Conservation (phyloP, 1,140 invertebrate genomes). For the Drosophila carrolli region DNA sequence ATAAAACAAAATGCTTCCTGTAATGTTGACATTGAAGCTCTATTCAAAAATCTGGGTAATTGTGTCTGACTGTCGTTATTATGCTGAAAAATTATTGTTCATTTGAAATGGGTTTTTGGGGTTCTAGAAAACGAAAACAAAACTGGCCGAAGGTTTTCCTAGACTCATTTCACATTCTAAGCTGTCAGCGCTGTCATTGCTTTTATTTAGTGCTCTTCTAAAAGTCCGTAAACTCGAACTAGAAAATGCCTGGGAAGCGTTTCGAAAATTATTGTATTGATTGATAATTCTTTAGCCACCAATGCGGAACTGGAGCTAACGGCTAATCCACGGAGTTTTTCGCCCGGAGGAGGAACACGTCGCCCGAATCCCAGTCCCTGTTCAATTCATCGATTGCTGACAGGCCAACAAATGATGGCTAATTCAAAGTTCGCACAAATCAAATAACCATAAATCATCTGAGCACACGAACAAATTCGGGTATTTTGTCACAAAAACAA, state of each 20-base stretch:
- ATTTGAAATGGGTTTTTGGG: slow-evolving; percentile 48
- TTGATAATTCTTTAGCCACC: slow-evolving; percentile 51
- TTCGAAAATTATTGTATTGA: slow-evolving; percentile 6
- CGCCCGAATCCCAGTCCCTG: slow-evolving; percentile 37
- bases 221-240: slow-evolving; percentile 6
- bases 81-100: slow-evolving; percentile 64
- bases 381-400: slow-evolving; percentile 38
- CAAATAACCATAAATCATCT: slow-evolving; percentile 71
- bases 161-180: slow-evolving; percentile 68
- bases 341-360: slow-evolving; percentile 26
- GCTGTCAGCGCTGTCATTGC: slow-evolving; percentile 44
- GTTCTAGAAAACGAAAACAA: slow-evolving; percentile 64
- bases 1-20: slow-evolving; percentile 56
- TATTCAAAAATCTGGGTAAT: slow-evolving; percentile 71
- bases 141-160: slow-evolving; percentile 54
- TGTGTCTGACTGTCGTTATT: slow-evolving; percentile 53
- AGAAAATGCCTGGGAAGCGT: slow-evolving; percentile 17
- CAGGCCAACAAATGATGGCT: slow-evolving; percentile 67
- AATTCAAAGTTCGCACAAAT: slow-evolving; percentile 65
- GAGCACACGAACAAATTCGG: slow-evolving; percentile 41
- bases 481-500: slow-evolving; percentile 76
- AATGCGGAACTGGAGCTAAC: slow-evolving; percentile 73
- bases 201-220: slow-evolving; percentile 37
- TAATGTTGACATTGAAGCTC: slow-evolving; percentile 64
- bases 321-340: slow-evolving; percentile 18